These are phyloP conservation scores for Argyresthia goedartella DNA, from an alignment of 2,888 invertebrate genomes.

Conservation along the genomic window DNA sequence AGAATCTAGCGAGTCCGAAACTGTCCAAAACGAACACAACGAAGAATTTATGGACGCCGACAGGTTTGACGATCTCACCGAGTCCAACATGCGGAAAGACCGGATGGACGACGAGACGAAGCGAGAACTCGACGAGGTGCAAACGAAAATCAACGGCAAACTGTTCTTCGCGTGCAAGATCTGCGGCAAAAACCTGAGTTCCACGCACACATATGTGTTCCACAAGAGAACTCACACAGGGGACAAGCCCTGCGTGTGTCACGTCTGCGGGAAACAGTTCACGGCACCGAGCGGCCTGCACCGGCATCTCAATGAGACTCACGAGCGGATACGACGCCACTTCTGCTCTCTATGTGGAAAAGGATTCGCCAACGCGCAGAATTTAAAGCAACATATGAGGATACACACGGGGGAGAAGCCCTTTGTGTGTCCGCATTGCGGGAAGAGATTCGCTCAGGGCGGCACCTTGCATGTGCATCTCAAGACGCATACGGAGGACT, in stretches of 20 bases:
- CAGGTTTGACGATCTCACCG: conserved; percentile 45
- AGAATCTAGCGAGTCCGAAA: conserved; percentile 28
- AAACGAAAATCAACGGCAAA: conserved; percentile 54
- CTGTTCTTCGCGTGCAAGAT: conserved; percentile 63
- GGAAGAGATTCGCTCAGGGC: conserved; percentile 55
- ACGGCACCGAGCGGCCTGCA: conserved; percentile 74
- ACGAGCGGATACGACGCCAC: conserved; percentile 71
- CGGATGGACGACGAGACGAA: conserved; percentile 43
- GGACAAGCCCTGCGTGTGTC: conserved; percentile 75
- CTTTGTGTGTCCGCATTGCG: conserved; percentile 56
- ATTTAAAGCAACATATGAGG: conserved; percentile 51
- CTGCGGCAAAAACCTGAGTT: conserved; percentile 72
- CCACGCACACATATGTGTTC: conserved; percentile 73
- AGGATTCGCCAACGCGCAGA: conserved; percentile 61
- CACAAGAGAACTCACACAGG: conserved; percentile 76
- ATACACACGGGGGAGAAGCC: conserved; percentile 61
- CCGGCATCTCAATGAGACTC: conserved; percentile 74
- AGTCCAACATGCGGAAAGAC: conserved; percentile 40
- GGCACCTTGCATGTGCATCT: conserved; percentile 61
- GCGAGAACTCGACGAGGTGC: conserved; percentile 31
- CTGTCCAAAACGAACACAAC: background rate
- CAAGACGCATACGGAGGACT: conserved; percentile 53
- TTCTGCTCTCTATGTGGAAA: conserved; percentile 66
- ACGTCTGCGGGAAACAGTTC: conserved; percentile 76
- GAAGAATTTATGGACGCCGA: conserved; percentile 16